phyloP scores from a whole-genome alignment of 2,888 invertebrate species.

The Cheilosia impressa region DNA sequence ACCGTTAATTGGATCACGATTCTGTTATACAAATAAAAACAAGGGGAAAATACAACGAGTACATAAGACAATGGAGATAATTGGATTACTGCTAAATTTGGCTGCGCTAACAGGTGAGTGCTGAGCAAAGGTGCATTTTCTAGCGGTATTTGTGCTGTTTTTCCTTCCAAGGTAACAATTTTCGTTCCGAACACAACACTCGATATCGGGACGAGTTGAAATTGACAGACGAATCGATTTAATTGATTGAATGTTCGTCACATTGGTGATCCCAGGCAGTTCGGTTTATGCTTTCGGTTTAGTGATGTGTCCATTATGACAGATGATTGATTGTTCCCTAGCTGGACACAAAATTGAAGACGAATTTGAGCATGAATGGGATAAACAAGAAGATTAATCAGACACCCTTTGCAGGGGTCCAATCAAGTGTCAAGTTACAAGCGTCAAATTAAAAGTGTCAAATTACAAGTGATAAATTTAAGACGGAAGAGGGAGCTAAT shows the following conservation, averaged over 20 bases:
- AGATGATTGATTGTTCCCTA: conserved; percentile 44
- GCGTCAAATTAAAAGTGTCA: conserved; percentile 24
- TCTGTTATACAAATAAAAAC: conserved; percentile 25
- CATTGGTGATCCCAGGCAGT: neutral
- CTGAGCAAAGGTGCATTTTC: conserved; percentile 38
- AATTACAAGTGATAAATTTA: neutral
- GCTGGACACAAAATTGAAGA: conserved; percentile 35
- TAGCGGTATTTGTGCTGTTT: conserved; percentile 20
- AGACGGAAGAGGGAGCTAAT: conserved; percentile 5
- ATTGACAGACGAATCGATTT: conserved; percentile 54
- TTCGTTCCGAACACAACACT: neutral
- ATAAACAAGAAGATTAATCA: conserved; percentile 42
- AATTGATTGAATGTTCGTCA: conserved; percentile 41
- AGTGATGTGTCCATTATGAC: conserved; percentile 52
- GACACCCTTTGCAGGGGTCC: conserved; percentile 23
- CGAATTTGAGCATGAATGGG: conserved; percentile 9
- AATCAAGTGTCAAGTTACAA: conserved; percentile 35
- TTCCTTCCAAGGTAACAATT: conserved; percentile 24
- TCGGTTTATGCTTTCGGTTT: neutral
- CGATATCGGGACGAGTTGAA: conserved; percentile 9
- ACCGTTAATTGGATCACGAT: conserved; percentile 64
- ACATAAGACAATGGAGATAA: conserved; percentile 79
- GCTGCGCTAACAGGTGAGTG: conserved; percentile 82
- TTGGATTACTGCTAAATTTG: conserved; percentile 83
- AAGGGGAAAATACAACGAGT: conserved; percentile 38